Base-by-base conservation (phyloP, 2,888 invertebrate species). In the Fragum sueziense region DNA sequence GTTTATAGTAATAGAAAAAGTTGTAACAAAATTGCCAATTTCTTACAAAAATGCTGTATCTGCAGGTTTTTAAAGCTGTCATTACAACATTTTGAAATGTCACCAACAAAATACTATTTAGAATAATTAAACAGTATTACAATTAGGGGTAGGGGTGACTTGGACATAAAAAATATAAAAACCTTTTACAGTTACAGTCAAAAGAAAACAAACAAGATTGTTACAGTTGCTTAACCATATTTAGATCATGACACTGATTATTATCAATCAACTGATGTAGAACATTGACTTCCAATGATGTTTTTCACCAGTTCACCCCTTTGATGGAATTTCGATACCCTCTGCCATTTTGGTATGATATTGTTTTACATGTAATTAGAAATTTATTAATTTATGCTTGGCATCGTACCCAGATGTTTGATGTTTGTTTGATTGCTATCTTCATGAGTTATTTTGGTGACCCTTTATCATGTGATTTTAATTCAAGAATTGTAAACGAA, bases 361-460 rank as follows among this genome's bases (percentile, higher is more conserved):
- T 65, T 65, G 65, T 65, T 65, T 65, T 65, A 27, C 65, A 41
- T 27, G 41, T 65, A 78, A 78, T 82, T 82, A 82, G 82, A 82
- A 82, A 82, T 82, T 82, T 82, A 82, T 82, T 76, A 82, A 82
- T 82, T 82, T 61, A 70, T 67, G 65, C 59, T 76, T 78, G 82
- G 77, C 77, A 75, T 71, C 47, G 20, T 2, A 41, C 72, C n/a
- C 74, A 81, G 81, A 72, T 78, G 81, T 81, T 81, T 71, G 57
- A 74, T 41, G 68, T 29, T 57, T 54, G 52, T 47, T 47, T 69
- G 51, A 47, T 47, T n/a, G 14, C n/a, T 47, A 47, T 47, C 47
- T 47, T 14, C 20, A 47, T 47, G 47, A 47, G 7, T 47, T 47
- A 47, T 47, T 47, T 41, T 22, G 6, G 57, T 57, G 11, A 57